Evolutionary conservation across 2,113 vertebrate genomes (phyloP).

Genomic region (Bothrops jararaca): DNA sequence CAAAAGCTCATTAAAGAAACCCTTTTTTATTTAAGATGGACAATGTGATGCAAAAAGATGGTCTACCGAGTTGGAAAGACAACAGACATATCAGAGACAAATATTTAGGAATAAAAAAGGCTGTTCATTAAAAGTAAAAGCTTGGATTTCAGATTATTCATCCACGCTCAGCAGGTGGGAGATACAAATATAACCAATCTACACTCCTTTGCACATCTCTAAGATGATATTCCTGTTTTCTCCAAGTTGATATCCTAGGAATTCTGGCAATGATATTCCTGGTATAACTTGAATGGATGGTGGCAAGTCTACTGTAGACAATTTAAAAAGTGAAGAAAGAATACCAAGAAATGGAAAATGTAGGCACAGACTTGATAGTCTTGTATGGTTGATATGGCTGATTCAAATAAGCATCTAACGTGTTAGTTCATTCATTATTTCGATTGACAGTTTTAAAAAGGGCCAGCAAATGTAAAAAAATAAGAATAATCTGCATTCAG

Average conservation of each 20-base stretch:
- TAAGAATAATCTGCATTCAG: not conserved
- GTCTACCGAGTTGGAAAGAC: not conserved
- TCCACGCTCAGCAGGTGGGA: not conserved
- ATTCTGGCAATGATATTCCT: not conserved
- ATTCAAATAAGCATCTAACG: not conserved
- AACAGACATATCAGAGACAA: not conserved
- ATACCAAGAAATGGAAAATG: not conserved
- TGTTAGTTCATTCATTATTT: not conserved
- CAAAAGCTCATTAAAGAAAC: not conserved
- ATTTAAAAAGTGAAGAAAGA: not conserved
- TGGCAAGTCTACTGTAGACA: not conserved
- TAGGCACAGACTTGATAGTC: not conserved
- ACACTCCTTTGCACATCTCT: not conserved
- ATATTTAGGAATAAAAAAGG: not conserved
- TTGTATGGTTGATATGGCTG: too few species aligned
- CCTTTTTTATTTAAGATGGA: not conserved
- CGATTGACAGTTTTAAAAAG: not conserved
- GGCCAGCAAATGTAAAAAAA: not conserved
- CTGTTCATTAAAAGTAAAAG: not conserved
- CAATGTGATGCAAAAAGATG: not conserved
- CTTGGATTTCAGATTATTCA: not conserved
- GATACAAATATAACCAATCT: not conserved
- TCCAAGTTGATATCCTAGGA: not conserved
- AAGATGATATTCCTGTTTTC: not conserved
- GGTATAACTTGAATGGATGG: too few species aligned